phyloP scores from a whole-genome alignment of 2,888 invertebrate species.

The Philhelius pedissequus region DNA sequence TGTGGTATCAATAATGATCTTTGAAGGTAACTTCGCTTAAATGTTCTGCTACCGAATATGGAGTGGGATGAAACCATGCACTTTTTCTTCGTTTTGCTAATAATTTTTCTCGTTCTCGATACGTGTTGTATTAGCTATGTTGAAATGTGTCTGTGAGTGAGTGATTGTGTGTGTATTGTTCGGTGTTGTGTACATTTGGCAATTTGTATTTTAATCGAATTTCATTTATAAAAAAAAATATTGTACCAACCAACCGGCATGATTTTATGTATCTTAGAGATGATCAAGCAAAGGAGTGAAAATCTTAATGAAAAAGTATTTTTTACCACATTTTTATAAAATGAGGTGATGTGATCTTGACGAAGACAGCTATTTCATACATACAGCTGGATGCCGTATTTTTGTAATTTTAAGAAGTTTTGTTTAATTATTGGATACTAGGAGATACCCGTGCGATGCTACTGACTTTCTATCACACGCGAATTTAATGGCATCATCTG shows the following conservation, averaged over 20 bases:
- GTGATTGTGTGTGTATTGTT: background rate
- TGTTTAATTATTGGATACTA: too few relatives aligned
- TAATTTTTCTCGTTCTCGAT: constrained; percentile 25
- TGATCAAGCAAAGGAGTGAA: background rate
- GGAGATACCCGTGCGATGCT: too few relatives aligned
- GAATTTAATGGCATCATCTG: too few relatives aligned
- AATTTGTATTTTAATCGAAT: constrained; percentile 68
- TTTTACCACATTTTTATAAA: constrained; percentile 20
- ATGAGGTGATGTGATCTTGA: constrained; percentile 54
- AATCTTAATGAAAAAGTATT: constrained; percentile 34
- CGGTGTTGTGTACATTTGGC: constrained; percentile 7
- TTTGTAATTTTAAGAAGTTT: too few relatives aligned
- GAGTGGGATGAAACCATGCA: constrained; percentile 45
- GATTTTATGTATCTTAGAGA: background rate
- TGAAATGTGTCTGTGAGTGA: background rate
- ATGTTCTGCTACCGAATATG: constrained; percentile 66
- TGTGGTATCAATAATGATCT: background rate
- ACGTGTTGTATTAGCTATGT: background rate
- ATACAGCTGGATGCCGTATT: too few relatives aligned
- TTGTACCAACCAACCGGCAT: background rate
- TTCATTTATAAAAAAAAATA: constrained; percentile 59
- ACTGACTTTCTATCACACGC: too few relatives aligned
- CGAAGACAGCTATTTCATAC: constrained; percentile 43
- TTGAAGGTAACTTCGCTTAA: constrained; percentile 29
- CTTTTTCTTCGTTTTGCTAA: constrained; percentile 3